phyloP scores from a whole-genome alignment of 2,888 invertebrate species.

The Drosophila merina region DNA sequence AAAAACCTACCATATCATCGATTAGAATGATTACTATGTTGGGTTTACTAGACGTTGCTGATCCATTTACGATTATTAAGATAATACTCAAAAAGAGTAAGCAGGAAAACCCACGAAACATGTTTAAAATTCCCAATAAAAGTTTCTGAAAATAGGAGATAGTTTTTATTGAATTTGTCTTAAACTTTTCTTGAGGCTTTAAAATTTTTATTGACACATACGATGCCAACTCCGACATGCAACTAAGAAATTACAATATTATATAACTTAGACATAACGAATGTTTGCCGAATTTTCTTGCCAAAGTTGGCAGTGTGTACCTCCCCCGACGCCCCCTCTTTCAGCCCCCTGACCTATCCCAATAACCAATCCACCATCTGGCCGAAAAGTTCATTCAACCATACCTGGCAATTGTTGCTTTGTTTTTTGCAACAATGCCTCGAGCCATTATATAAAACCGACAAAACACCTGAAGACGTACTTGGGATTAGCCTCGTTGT shows the following conservation, averaged over 20 bases:
- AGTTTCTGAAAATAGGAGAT: background rate
- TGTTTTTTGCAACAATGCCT: constrained; percentile 32
- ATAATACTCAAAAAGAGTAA: constrained; percentile 17
- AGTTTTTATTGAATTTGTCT: background rate
- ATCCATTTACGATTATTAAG: constrained; percentile 10
- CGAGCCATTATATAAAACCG: constrained; percentile 32
- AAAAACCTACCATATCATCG: constrained; percentile 89
- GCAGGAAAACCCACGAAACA: constrained; percentile 2
- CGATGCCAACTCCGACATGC: background rate
- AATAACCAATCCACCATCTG: constrained; percentile 17
- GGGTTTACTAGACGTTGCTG: constrained; percentile 81
- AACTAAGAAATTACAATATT: constrained; percentile 3
- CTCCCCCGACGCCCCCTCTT: background rate
- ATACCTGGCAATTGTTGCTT: constrained; percentile 2
- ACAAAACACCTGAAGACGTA: constrained; percentile 7
- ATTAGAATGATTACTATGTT: constrained; percentile 91
- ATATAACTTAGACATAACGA: constrained; percentile 2
- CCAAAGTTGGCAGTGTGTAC: constrained; percentile 25
- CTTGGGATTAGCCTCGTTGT: constrained; percentile 16
- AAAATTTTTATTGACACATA: background rate
- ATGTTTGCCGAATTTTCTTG: constrained; percentile 9
- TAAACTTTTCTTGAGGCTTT: background rate
- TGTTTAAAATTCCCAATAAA: background rate
- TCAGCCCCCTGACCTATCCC: constrained; percentile 26
- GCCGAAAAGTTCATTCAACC: constrained; percentile 44